Conservation (phyloP, 2,113 vertebrate species). For the Salminus brasiliensis region DNA sequence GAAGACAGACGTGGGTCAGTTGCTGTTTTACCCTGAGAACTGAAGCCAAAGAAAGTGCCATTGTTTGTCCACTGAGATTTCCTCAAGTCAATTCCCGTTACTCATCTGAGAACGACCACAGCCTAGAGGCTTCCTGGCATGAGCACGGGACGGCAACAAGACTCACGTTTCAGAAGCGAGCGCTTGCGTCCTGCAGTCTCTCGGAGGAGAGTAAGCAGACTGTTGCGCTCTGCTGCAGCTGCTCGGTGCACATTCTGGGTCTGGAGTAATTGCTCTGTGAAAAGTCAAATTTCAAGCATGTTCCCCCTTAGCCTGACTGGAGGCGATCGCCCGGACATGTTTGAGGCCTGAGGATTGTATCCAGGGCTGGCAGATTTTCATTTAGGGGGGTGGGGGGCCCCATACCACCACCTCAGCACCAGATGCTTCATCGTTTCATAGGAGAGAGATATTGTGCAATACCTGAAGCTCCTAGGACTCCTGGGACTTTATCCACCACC, state of each 20-base stretch:
- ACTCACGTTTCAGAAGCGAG: background rate
- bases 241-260: background rate
- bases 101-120: background rate
- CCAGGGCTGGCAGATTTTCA: no score
- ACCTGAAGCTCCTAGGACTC: no score
- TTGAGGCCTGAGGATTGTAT: background rate
- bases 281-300: background rate
- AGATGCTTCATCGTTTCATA: no score
- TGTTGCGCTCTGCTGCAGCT: background rate
- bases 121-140: background rate
- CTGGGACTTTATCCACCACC: no score
- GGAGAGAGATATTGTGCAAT: no score
- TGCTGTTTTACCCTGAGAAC: slow-evolving; percentile 38
- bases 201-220: background rate
- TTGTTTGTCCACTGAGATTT: background rate
- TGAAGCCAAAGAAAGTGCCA: slow-evolving; percentile 32
- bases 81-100: background rate
- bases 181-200: background rate
- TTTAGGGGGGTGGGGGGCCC: no score
- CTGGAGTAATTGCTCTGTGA: background rate
- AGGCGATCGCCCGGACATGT: background rate
- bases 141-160: background rate
- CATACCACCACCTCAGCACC: no score
- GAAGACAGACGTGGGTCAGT: background rate
- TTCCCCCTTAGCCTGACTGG: background rate